Conservation (phyloP, 2,888 invertebrate genomes). For the Microctonus aethiopoides region DNA sequence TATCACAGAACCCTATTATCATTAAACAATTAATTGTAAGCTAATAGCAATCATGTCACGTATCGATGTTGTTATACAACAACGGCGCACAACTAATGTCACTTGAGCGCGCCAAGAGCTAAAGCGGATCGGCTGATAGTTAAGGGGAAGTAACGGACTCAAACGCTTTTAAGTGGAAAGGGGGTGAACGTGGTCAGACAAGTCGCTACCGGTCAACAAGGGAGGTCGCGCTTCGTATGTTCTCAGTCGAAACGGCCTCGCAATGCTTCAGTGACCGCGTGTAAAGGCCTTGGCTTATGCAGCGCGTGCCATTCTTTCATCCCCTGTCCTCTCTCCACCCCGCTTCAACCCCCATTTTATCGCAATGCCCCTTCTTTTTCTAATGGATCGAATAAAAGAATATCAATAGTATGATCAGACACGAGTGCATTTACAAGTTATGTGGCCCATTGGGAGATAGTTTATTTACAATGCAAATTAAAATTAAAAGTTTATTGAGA, state of each 20-base stretch:
- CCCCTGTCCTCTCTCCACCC: slow-evolving; percentile 35
- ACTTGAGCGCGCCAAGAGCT: slow-evolving; percentile 6
- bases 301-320: slow-evolving; percentile 47
- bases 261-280: slow-evolving; percentile 38
- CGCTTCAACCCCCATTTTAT: slow-evolving; percentile 9
- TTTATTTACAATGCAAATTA: too few species aligned
- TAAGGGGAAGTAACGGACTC: slow-evolving; percentile 11
- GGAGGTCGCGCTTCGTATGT: slow-evolving; percentile 37
- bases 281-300: slow-evolving; percentile 44
- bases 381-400: slow-evolving; percentile 1
- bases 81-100: slow-evolving; percentile 15
- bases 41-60: not conserved
- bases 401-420: not conserved
- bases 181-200: slow-evolving; percentile 24
- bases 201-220: slow-evolving; percentile 31
- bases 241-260: slow-evolving; percentile 39
- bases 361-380: slow-evolving; percentile 14
- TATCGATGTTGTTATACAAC: slow-evolving; percentile 12
- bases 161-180: slow-evolving; percentile 19
- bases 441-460: too few species aligned
- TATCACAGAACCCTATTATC: not conserved
- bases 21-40: not conserved
- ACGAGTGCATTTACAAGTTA: too few species aligned
- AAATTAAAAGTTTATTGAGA: too few species aligned
- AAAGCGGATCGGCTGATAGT: not conserved